phyloP scores from a whole-genome alignment of 1,140 invertebrate genomes.

The Eriocheir sinensis region DNA sequence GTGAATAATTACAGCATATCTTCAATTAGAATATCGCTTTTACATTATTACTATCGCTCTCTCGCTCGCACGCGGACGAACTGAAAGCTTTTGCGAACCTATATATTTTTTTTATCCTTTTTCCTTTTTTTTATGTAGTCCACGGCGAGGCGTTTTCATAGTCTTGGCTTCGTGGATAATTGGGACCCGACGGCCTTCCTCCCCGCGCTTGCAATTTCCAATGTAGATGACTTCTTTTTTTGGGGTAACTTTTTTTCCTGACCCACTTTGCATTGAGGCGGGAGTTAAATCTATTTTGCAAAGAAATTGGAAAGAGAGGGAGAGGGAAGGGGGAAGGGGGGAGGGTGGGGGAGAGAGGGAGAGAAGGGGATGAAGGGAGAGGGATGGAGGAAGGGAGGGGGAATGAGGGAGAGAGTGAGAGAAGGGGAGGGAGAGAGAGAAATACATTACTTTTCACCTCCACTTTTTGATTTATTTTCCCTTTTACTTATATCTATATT shows the following conservation, averaged over 20 bases:
- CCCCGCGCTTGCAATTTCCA: neutral
- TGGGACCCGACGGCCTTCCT: neutral
- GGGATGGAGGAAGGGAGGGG: constrained; percentile 40
- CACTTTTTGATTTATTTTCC: too few relatives aligned
- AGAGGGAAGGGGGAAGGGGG: neutral
- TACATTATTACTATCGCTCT: too few relatives aligned
- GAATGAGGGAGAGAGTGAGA: constrained; percentile 49
- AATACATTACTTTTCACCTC: neutral
- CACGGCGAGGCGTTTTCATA: neutral
- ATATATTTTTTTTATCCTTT: too few relatives aligned
- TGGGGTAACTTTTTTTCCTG: neutral
- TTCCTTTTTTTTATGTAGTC: too few relatives aligned
- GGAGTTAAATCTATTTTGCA: neutral
- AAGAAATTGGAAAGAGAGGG: constrained; percentile 1
- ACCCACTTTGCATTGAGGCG: neutral
- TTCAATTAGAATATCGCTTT: neutral
- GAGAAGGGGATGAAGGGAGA: constrained; percentile 38
- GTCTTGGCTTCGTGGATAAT: neutral
- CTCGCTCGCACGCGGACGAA: neutral
- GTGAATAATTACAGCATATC: neutral
- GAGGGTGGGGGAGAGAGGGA: constrained; percentile 40
- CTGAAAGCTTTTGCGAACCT: too few relatives aligned
- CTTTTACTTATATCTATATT: too few relatives aligned
- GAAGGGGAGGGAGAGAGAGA: constrained; percentile 44
- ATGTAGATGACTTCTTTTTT: neutral